A percentile compares a stretch with the other conserved stretches of the same genome.
Conservation (phyloP, 2,797 vertebrate species). For the Acanthopagrus latus region DNA sequence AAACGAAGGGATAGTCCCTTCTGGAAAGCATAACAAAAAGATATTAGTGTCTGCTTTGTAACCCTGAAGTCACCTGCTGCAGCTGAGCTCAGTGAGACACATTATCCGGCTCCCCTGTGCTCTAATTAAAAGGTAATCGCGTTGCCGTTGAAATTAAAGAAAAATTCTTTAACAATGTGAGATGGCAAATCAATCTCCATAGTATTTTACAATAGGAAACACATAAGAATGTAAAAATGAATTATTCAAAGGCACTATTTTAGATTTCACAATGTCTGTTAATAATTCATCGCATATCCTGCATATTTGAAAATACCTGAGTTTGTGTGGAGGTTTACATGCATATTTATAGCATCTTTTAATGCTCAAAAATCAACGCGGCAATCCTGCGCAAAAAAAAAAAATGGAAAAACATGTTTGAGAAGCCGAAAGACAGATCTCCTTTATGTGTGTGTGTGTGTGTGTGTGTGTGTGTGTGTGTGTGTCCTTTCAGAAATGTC, state of each 20-base stretch:
- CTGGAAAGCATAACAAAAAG: slow-evolving; percentile 43
- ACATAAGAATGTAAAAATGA: slow-evolving; percentile 65
- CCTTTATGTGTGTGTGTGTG: neutral
- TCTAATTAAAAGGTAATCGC: slow-evolving; percentile 12
- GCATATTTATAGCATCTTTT: slow-evolving; percentile 48
- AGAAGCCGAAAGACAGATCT: neutral
- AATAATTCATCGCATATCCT: slow-evolving; percentile 80
- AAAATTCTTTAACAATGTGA: slow-evolving; percentile 13
- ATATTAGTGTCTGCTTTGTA: slow-evolving; percentile 49
- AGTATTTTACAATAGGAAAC: slow-evolving; percentile 59
- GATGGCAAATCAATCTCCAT: slow-evolving; percentile 57
- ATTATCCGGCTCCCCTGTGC: slow-evolving; percentile 15
- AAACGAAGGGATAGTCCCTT: slow-evolving; percentile 27
- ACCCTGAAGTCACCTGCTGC: slow-evolving; percentile 56
- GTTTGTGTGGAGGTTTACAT: slow-evolving; percentile 50
- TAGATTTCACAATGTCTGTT: slow-evolving; percentile 78
- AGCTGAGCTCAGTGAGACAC: slow-evolving; percentile 37
- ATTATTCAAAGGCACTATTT: slow-evolving; percentile 81
- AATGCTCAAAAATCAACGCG: slow-evolving; percentile 36
- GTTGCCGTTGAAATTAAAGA: slow-evolving; percentile 20
- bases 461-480: neutral
- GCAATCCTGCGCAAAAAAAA: neutral
- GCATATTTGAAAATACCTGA: slow-evolving; percentile 75
- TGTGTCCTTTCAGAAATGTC: slow-evolving; percentile 5
- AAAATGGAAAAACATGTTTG: slow-evolving; percentile 3